Conservation (phyloP, 2,797 vertebrate genomes). For the Chaenodraco wilsoni region DNA sequence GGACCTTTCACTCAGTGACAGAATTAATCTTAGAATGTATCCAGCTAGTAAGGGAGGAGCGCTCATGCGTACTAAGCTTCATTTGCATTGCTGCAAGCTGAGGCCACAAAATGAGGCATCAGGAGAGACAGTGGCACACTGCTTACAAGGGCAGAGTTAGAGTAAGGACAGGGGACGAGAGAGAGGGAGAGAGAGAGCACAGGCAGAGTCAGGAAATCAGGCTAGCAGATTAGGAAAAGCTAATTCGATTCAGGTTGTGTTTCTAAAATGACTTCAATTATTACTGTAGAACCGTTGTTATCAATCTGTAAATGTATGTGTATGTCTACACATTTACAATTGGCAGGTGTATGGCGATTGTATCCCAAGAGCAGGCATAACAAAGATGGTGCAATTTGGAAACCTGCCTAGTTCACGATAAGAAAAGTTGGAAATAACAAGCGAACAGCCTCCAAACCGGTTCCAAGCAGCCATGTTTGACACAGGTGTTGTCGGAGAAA, state of each 20-base stretch:
- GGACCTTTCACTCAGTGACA: conserved; percentile 51
- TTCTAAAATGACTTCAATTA: conserved; percentile 1
- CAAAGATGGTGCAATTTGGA: no score
- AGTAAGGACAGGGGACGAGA: conserved; percentile 28
- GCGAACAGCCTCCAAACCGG: no score
- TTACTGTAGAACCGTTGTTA: neutral
- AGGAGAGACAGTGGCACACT: conserved; percentile 50
- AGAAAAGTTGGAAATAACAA: no score
- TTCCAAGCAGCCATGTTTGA: no score
- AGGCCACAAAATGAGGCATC: conserved; percentile 66
- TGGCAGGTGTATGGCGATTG: no score
- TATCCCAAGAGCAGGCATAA: no score
- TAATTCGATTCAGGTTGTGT: conserved; percentile 9
- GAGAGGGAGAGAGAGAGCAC: neutral
- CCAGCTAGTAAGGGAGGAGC: conserved; percentile 54
- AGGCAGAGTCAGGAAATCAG: conserved; percentile 29
- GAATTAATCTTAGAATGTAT: conserved; percentile 50
- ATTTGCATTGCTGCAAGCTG: conserved; percentile 72
- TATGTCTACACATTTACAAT: no score
- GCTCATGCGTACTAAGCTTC: conserved; percentile 74
- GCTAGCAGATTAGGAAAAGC: conserved; percentile 24
- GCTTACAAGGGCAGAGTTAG: conserved; percentile 59
- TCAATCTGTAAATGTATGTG: neutral
- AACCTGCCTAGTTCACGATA: no score
- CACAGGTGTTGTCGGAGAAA: neutral